Evolutionary conservation across 2,888 invertebrate genomes (phyloP).

Genomic region (Torymus auratus): DNA sequence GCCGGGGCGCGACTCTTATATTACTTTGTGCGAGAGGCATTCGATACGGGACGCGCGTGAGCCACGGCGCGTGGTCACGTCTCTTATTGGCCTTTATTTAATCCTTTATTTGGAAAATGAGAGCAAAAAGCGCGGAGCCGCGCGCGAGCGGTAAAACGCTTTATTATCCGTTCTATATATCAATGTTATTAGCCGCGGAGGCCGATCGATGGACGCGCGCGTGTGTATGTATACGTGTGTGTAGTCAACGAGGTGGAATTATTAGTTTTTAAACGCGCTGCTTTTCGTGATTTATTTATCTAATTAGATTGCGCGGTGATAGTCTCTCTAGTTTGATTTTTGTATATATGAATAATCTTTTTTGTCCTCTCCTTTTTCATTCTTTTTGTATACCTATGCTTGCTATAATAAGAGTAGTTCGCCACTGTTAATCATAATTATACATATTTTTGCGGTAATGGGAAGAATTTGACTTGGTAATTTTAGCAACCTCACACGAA

Average conservation of each 20-base stretch:
- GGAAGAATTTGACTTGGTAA: too few relatives aligned
- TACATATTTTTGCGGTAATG: too few relatives aligned
- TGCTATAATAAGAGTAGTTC: too few relatives aligned
- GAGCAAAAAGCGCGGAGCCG: constrained; percentile 8
- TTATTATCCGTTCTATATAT: constrained; percentile 23
- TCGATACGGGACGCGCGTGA: constrained; percentile 8
- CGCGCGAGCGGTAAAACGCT: constrained; percentile 6
- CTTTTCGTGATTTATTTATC: background rate
- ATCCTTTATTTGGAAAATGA: constrained; percentile 42
- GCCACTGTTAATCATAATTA: too few relatives aligned
- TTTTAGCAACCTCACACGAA: too few relatives aligned
- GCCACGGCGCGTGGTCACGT: constrained; percentile 20
- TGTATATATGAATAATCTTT: too few relatives aligned
- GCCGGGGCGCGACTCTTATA: background rate
- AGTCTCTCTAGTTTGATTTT: too few relatives aligned
- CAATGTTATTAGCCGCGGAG: constrained; percentile 7
- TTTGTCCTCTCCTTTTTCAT: too few relatives aligned
- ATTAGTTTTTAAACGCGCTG: background rate
- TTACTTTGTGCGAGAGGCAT: constrained; percentile 3
- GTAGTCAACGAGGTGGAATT: background rate
- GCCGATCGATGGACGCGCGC: too few relatives aligned
- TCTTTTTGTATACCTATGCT: too few relatives aligned
- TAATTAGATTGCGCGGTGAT: background rate
- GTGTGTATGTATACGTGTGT: too few relatives aligned
- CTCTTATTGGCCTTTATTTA: constrained; percentile 24